Conservation (phyloP, 2,797 vertebrate species). For the Pseudochirops corinnae region DNA sequence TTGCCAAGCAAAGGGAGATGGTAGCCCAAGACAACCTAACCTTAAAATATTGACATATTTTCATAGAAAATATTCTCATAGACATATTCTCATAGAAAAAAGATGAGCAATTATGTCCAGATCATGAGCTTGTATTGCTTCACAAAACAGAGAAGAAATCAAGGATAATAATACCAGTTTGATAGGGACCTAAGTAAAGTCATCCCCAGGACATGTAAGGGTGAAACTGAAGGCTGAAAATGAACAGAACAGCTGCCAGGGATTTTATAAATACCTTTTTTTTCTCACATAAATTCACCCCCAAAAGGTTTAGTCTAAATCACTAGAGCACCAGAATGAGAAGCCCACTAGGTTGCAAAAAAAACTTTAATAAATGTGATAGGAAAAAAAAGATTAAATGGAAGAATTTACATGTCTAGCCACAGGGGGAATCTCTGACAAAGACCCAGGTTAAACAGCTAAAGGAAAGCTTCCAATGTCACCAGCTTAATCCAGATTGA, state of each 20-base stretch:
- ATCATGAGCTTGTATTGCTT: neutral
- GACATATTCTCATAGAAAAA: neutral
- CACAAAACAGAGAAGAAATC: neutral
- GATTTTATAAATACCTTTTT: neutral
- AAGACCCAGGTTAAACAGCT: neutral
- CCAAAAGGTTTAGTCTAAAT: neutral
- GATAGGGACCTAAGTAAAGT: neutral
- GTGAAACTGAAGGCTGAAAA: neutral
- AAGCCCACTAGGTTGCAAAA: neutral
- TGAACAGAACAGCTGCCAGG: neutral
- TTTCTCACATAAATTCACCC: neutral
- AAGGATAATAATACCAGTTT: neutral
- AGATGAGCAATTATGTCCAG: neutral
- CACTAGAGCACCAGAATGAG: neutral
- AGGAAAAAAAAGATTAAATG: neutral
- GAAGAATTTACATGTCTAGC: neutral
- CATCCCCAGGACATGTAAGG: neutral
- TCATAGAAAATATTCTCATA: too few relatives aligned
- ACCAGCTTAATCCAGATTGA: neutral
- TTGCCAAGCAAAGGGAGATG: neutral
- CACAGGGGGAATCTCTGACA: neutral
- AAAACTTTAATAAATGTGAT: neutral
- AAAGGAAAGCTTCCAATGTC: neutral
- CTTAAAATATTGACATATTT: neutral
- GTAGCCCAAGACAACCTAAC: neutral